phyloP scores from a whole-genome alignment of 2,797 vertebrate species.

The Ptychadena robeensis region DNA sequence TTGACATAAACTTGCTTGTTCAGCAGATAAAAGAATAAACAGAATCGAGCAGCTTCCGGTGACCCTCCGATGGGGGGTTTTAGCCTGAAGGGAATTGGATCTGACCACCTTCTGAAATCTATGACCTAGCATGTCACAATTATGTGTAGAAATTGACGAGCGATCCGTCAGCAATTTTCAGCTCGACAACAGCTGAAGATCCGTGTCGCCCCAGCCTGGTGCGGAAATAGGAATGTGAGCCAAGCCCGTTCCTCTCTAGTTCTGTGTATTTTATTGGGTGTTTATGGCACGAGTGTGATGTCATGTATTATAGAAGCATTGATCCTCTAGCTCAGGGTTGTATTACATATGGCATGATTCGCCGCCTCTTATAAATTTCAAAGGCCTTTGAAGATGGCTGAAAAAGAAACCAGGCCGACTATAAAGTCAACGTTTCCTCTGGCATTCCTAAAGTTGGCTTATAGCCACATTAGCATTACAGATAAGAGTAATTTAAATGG shows the following conservation, averaged over 20 bases:
- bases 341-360: slow-evolving; percentile 9
- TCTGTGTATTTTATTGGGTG: background rate
- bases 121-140: background rate
- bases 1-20: too few species aligned
- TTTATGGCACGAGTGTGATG: background rate
- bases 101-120: background rate
- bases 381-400: background rate
- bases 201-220: background rate
- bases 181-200: background rate
- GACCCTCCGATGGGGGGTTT: too few species aligned
- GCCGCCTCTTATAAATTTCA: background rate
- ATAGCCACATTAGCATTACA: too few species aligned
- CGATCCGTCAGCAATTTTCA: background rate
- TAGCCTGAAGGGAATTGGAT: too few species aligned
- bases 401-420: background rate
- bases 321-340: background rate
- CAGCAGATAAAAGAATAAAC: too few species aligned
- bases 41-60: too few species aligned
- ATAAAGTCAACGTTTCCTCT: background rate
- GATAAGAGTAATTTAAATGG: too few species aligned
- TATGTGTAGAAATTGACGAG: background rate
- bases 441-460: background rate
- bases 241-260: background rate
- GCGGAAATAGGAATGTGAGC: background rate
- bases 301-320: background rate